Evolutionary conservation across 2,888 invertebrate species (phyloP), one percentile per base, ranked within the genome.

Genomic region (Drosophila atripex): DNA sequence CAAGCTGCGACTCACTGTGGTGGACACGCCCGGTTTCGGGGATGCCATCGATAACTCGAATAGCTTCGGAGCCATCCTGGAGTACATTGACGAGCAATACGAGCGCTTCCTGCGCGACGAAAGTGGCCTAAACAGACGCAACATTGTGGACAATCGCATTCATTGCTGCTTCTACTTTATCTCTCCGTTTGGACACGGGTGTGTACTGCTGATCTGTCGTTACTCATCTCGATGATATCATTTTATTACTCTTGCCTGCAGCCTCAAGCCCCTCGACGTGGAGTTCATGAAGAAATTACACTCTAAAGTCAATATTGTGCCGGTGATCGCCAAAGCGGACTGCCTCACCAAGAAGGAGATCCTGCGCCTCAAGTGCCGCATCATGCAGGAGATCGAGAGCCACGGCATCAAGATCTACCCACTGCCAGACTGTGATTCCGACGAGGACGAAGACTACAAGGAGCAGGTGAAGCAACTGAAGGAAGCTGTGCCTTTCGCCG

Each of bases 111-210:
- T 97, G 54, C 94, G 96, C 41, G 97, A 97, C 88, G 99, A 99
- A 92, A 98, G 98, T 89, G 99, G 99, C 1, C 93, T 99, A 46
- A 99, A 99, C 92, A 94, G 99, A 49, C 95, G 98, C 75, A 98
- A 99, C 91, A 99, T 99, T 83, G 95, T 98, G 61, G 99, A 99
- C 92, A 98, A 98, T 92, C 94, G 99, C 89, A 97, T 99, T 82
- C 99, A 99, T 90, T 99, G 99, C 92, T 99, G 97, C 92, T 97
- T 99, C 91, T 99, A 98, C 92, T 99, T 98, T 92, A 97, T 99
- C 90, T 98, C 98, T 59, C 98, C 98, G 0, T 97, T 97, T 92
- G 98, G 98, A 49, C 98, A 98, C 92, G 98, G 98, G 96, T 97
- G 93, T 91, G 93, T 64, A 0, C 9, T 7, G 7, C 2, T 35